Percentiles rank a stretch among this genome's conserved stretches.
These are phyloP conservation scores for Paradoxurus hermaphroditus DNA, from an alignment of 2,113 vertebrate species.

Conservation along the genomic window DNA sequence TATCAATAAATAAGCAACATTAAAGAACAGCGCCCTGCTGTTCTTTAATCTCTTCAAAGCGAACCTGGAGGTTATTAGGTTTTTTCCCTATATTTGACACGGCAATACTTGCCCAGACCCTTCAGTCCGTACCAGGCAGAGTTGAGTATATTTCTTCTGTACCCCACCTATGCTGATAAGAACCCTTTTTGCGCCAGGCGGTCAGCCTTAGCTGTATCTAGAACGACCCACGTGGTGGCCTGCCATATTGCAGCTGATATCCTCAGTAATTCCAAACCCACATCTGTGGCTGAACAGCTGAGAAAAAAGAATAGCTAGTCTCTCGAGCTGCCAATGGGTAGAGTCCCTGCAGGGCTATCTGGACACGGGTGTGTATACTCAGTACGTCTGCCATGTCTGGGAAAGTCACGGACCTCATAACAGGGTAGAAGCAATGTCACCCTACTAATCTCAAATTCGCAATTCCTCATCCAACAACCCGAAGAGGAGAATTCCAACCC, in stretches of 20 bases:
- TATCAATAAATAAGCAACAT: neutral
- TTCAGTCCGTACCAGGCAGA: neutral
- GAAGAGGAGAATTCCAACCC: slow-evolving; percentile 21
- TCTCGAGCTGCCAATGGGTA: slow-evolving; percentile 10
- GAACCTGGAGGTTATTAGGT: neutral
- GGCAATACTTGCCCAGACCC: neutral
- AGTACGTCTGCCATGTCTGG: neutral
- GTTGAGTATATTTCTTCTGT: neutral
- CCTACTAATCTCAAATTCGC: neutral
- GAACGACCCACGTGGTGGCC: neutral
- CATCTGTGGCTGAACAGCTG: neutral
- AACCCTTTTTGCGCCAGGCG: neutral
- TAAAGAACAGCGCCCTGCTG: slow-evolving; percentile 19
- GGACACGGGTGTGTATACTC: neutral
- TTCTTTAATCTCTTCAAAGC: slow-evolving; percentile 17
- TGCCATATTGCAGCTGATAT: neutral
- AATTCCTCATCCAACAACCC: slow-evolving; percentile 5
- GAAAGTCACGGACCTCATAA: neutral
- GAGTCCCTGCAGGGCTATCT: neutral
- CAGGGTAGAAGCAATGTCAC: neutral
- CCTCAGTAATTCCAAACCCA: slow-evolving; percentile 16
- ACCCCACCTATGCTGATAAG: neutral
- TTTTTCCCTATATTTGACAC: neutral
- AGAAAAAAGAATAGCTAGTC: neutral
- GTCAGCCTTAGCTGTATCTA: slow-evolving; percentile 17